These are phyloP conservation scores for Elachura formosa DNA, from an alignment of 2,113 vertebrate species.

Conservation along the genomic window DNA sequence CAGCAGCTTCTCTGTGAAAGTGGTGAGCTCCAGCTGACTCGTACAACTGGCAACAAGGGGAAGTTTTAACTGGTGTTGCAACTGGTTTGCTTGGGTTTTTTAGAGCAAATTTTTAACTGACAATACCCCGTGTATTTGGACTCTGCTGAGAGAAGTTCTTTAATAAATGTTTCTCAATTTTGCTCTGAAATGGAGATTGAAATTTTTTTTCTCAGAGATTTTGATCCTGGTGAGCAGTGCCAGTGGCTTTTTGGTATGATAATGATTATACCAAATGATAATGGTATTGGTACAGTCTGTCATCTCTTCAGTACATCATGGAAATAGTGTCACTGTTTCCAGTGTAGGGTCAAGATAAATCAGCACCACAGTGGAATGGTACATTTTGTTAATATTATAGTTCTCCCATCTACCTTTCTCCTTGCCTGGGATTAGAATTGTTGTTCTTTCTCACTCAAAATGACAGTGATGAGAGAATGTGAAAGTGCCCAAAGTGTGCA, in stretches of 20 bases:
- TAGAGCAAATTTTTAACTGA: too few species aligned
- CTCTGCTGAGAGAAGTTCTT: not conserved
- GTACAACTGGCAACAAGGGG: not conserved
- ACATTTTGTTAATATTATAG: not conserved
- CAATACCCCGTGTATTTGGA: too few species aligned
- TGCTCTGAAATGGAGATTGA: not conserved
- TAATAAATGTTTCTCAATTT: not conserved
- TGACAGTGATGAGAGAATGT: not conserved
- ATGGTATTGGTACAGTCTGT: not conserved
- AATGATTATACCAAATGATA: too few species aligned
- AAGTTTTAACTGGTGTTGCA: slow-evolving; percentile 41
- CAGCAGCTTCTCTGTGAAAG: not conserved
- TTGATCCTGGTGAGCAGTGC: not conserved
- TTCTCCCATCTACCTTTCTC: not conserved
- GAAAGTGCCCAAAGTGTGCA: not conserved
- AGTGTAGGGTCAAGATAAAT: not conserved
- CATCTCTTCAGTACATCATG: not conserved
- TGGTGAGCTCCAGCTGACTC: not conserved
- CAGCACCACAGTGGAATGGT: not conserved
- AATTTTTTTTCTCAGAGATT: not conserved
- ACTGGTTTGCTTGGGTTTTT: not conserved
- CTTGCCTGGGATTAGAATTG: not conserved
- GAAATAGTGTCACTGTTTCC: not conserved
- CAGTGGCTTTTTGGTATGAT: not conserved
- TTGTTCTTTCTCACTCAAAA: not conserved